phyloP scores from a whole-genome alignment of 2,888 invertebrate genomes.

The Drosophila prostipennis region DNA sequence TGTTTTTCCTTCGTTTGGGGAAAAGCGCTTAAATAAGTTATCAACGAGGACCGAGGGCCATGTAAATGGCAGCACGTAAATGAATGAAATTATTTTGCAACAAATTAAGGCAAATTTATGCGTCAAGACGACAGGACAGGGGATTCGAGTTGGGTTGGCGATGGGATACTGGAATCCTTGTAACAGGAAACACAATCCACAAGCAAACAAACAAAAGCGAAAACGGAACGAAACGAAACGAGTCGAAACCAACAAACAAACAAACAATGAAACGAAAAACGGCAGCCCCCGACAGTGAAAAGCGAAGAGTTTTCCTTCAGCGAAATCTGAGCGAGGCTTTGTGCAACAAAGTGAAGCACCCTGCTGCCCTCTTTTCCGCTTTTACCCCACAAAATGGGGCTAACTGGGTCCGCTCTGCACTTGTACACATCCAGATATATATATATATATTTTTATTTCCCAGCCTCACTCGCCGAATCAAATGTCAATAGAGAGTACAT shows the following conservation, averaged over 20 bases:
- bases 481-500: conserved; percentile 80
- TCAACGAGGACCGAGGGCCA: conserved; percentile 65
- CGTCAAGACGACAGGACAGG: conserved; percentile 60
- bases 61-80: conserved; percentile 76
- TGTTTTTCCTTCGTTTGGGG: conserved; percentile 34
- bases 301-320: conserved; percentile 54
- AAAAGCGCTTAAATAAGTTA: conserved; percentile 78
- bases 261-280: conserved; percentile 54
- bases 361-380: conserved; percentile 19
- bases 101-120: conserved; percentile 81
- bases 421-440: conserved; percentile 27
- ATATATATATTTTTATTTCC: conserved; percentile 29
- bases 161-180: conserved; percentile 8
- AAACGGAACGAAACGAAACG: conserved; percentile 40
- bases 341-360: conserved; percentile 31
- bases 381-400: conserved; percentile 27
- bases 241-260: conserved; percentile 46
- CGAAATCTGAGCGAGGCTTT: conserved; percentile 74
- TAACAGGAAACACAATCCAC: conserved; percentile 56
- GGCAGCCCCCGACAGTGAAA: conserved; percentile 15
- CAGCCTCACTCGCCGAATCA: conserved; percentile 56
- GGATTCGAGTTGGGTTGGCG: neutral
- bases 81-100: conserved; percentile 81
- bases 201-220: conserved; percentile 44
- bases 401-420: conserved; percentile 43